Conservation (phyloP, 37 sponge, comb jelly and placozoan genomes). For the Agelas oroides region DNA sequence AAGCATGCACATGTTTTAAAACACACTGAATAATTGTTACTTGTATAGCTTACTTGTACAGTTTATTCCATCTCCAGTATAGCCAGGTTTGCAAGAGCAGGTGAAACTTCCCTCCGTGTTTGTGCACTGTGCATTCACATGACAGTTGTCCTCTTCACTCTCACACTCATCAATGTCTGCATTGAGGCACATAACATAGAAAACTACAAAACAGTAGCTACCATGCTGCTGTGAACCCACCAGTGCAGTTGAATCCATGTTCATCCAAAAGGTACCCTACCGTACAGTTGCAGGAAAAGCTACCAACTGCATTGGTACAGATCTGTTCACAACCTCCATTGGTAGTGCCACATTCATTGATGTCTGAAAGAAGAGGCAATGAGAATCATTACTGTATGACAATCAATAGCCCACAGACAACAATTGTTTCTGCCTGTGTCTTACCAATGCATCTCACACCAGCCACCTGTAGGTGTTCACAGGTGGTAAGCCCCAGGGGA, state of each 20-base stretch:
- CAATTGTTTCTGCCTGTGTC: background rate
- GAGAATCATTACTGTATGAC: too few species aligned
- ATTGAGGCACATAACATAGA: background rate
- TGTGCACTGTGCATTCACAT: background rate
- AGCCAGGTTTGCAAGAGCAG: constrained; percentile 25
- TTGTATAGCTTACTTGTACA: too few species aligned
- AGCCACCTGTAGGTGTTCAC: background rate
- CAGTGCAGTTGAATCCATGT: background rate
- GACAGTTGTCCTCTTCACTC: background rate
- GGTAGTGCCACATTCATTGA: constrained; percentile 24
- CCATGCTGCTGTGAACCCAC: background rate
- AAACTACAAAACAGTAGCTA: too few species aligned
- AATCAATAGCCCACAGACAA: too few species aligned
- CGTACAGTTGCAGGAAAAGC: constrained; percentile 24
- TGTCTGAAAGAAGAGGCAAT: constrained; percentile 27
- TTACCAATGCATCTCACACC: background rate
- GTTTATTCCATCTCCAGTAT: too few species aligned
- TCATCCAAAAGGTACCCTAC: constrained; percentile 20
- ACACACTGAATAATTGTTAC: too few species aligned
- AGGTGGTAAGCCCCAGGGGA: background rate
- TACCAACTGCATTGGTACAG: constrained; percentile 40
- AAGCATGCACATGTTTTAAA: too few species aligned
- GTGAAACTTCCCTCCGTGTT: constrained; percentile 3
- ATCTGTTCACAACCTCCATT: constrained; percentile 48
- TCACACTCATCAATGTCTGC: constrained; percentile 29